Evolutionary conservation across 53 echinoderm and acorn worm genomes (phyloP), one percentile per base, ranked within the genome.

Genomic region (Astropecten irregularis): DNA sequence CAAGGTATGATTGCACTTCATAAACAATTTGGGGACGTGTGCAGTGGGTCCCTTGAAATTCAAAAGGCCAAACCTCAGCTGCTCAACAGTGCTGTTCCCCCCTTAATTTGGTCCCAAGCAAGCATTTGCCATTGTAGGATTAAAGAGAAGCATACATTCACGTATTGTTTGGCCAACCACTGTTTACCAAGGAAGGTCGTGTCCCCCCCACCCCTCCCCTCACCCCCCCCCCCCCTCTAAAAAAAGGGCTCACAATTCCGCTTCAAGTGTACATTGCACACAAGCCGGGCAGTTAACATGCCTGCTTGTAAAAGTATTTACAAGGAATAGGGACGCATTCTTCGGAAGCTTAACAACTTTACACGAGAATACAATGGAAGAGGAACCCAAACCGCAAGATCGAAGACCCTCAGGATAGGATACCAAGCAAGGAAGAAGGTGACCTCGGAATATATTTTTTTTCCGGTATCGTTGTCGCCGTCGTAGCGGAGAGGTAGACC

Each of bases 291-390:
- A 29, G 59, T 58, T 58, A 58, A 29, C 10, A 58, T 58, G 21
- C 59, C 59, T 14, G 42, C 27, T 3, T 29, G 29, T 58, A 11
- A 4, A 58, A 29, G 28, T 58, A 58, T 58, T n/a, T n/a, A n/a
- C n/a, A n/a, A n/a, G n/a, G n/a, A 42, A 6, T 42, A 11, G 42
- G 42, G 38, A 38, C 66, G 44, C 60, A 79, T 79, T 79, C 79
- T 61, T 79, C 46, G 9, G 21, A 30, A 62, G 79, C 79, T 79
- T 79, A 79, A 47, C 79, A 61, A 61, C 61, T 46, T 79, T 79
- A 29, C 79, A 79, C 61, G 38, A 79, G 61, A 79, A 79, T 79
- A 31, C 47, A 30, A 40, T n/a, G 26, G 58, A 34, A 37, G 53
- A 55, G 38, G 38, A 56, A 16, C 23, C 39, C 26, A 36, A 1